Percentiles rank a stretch among this genome's conserved stretches.
These are phyloP conservation scores for Alethe castanea DNA, from an alignment of 2,113 vertebrate species.

Conservation along the genomic window DNA sequence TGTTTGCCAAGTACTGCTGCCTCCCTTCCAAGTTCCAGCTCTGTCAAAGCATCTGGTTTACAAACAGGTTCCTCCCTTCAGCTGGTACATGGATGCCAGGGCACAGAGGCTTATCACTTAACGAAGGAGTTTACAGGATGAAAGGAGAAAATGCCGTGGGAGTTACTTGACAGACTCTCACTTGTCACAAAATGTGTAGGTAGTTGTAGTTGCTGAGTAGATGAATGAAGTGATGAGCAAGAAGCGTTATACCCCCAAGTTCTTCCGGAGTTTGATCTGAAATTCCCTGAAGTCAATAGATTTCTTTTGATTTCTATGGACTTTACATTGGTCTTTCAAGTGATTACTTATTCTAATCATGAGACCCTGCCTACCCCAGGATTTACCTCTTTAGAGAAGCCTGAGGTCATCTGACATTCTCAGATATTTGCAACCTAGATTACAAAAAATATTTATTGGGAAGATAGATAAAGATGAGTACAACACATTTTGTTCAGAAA, in stretches of 20 bases:
- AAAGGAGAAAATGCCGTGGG: constrained; percentile 36
- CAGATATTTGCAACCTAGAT: background rate
- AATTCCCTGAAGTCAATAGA: background rate
- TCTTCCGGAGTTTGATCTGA: background rate
- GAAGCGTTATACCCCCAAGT: background rate
- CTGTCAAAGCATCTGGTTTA: constrained; percentile 56
- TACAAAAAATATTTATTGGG: background rate
- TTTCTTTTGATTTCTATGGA: constrained; percentile 1
- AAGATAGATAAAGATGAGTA: background rate
- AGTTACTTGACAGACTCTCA: constrained; percentile 16
- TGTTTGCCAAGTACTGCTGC: constrained; percentile 55
- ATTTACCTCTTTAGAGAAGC: background rate
- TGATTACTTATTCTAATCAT: background rate
- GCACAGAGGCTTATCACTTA: constrained; percentile 2
- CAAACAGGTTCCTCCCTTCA: constrained; percentile 49
- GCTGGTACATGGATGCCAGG: constrained; percentile 17
- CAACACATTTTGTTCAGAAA: background rate
- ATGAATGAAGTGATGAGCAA: constrained; percentile 53
- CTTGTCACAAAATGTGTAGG: constrained; percentile 11
- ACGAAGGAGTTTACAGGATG: constrained; percentile 19
- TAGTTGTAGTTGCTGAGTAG: background rate
- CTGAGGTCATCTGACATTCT: background rate
- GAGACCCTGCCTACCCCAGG: background rate
- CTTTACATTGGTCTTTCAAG: background rate
- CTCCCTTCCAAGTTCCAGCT: constrained; percentile 37